Conservation (phyloP, 53 echinoderm and acorn worm genomes). For the Glandiceps talaboti region DNA sequence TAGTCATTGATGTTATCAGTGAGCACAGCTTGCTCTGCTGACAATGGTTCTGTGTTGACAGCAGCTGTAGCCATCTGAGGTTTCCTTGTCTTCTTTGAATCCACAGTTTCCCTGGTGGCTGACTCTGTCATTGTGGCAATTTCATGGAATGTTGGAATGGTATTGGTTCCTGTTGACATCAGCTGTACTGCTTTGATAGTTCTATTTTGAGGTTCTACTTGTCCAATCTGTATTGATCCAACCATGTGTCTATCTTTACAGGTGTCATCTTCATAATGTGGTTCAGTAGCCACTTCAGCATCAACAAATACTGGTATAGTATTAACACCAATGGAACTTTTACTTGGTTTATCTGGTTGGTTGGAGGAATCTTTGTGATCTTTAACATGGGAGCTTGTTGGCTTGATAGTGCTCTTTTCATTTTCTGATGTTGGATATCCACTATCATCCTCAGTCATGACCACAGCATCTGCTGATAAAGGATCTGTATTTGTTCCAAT, state of each 20-base stretch:
- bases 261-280: no score
- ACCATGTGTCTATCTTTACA: no score
- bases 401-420: no score
- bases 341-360: no score
- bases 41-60: background rate
- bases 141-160: background rate
- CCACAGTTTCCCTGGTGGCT: background rate
- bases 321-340: background rate
- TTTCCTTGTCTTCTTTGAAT: background rate
- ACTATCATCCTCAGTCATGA: background rate
- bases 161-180: background rate
- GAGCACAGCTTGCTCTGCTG: background rate
- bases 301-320: background rate
- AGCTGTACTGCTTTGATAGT: no score
- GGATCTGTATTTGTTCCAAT: background rate
- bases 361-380: no score
- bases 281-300: no score
- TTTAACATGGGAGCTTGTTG: no score
- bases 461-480: background rate
- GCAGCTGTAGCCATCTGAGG: background rate
- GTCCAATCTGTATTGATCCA: no score
- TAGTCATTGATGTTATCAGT: background rate
- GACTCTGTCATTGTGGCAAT: background rate
- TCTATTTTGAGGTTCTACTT: no score
- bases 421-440: no score